Conservation (phyloP, 1,140 invertebrate species). For the Teleogryllus occipitalis region DNA sequence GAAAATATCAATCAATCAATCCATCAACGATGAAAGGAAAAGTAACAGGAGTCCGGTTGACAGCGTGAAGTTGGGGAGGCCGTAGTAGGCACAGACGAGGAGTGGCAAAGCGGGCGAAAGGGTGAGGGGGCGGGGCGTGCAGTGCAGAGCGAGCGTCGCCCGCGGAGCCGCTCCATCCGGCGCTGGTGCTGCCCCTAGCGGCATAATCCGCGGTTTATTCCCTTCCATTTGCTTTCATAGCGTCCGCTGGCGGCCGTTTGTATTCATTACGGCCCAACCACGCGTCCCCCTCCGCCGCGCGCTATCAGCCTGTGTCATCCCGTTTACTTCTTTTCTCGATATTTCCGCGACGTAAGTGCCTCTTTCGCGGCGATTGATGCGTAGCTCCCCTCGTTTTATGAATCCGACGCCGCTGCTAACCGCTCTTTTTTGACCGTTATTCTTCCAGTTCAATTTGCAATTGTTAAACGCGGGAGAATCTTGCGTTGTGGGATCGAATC, state of each 20-base stretch:
- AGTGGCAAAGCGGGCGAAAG: no score
- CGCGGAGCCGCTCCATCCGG: no score
- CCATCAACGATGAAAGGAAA: no score
- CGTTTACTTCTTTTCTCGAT: background rate
- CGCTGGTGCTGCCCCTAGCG: background rate
- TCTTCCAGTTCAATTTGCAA: background rate
- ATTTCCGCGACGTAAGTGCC: background rate
- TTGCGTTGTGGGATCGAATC: no score
- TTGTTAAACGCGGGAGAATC: background rate
- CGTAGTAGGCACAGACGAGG: no score
- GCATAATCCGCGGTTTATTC: conserved; percentile 1
- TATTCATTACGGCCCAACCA: background rate
- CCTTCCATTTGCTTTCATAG: background rate
- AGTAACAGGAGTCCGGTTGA: no score
- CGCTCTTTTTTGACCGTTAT: background rate
- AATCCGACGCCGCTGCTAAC: background rate
- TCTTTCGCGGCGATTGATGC: background rate
- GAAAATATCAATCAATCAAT: no score
- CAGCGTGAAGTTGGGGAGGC: no score
- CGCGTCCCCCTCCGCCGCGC: background rate
- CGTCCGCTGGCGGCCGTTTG: background rate
- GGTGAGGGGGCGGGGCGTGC: no score
- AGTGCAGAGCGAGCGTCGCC: no score
- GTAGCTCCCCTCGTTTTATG: background rate
- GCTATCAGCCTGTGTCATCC: background rate